Evolutionary conservation across 1,140 invertebrate genomes (phyloP), one percentile per base, ranked within the genome.

Genomic region (Platyura marginata): DNA sequence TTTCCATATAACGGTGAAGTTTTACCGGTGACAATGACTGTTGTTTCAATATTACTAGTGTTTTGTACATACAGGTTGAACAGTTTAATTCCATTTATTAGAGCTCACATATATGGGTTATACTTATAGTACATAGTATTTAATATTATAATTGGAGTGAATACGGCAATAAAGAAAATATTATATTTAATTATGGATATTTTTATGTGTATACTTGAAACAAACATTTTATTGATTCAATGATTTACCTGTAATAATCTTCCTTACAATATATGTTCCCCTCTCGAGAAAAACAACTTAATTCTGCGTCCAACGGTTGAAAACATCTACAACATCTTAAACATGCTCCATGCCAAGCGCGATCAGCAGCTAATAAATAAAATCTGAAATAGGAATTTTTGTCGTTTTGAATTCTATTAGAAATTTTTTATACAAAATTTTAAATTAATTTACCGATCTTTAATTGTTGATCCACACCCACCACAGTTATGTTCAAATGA

Each of bases 201-300:
- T n/a, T n/a, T n/a, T n/a, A n/a, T n/a, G n/a, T n/a, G n/a, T n/a
- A 19, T 40, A 4, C 5, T 13, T 40, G 39, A 15, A 41, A 20
- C n/a, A 32, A 34, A 15, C 15, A 18, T 33, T 34, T 29, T 21
- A 68, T 66, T n/a, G n/a, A 10, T n/a, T n/a, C n/a, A n/a, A n/a
- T n/a, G n/a, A 58, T 70, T 68, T 65, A 93, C 89, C 87, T 81
- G 63, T 87, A 90, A 61, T 94, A 95, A 64, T 95, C 90, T 52
- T 92, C 83, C 61, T 91, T 90, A 71, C 90, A 95, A 62, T 89
- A 93, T 52, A 93, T 92, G 56, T 83, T 81, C 42, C 86, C 84
- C 52, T 91, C 85, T 42, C 86, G 67, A 5, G 83, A 76, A 63
- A 89, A 95, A 64, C 90, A 95, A 47, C 85, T 89, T 39, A 85